Base-by-base conservation (phyloP, 2,797 vertebrate species). In the Lepilemur septentrionalis region DNA sequence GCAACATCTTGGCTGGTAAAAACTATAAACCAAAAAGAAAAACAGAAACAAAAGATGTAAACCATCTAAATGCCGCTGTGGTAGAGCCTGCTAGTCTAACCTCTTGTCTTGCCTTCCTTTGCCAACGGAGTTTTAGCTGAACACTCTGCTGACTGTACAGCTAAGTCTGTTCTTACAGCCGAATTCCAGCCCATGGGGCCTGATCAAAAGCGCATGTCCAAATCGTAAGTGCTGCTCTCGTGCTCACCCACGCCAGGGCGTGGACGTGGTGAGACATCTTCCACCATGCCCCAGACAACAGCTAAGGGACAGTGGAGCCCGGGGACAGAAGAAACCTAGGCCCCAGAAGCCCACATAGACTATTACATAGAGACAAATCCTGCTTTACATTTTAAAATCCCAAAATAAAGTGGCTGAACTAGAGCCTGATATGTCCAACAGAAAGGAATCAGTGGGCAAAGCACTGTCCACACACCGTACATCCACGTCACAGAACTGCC, bases 381-480 rank as follows among this genome's bases (percentile, higher is more conserved):
- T 57, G 57, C 12, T 72, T 43, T 81, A 63, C 6, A 50, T 32
- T 70, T 85, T 10, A 61, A 65, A 55, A 38, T 32, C 18, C 67
- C 48, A 12, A 48, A 63, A 38, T 3, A 23, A 28, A 80, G 46
- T 17, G 52, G 8, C 57, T 63, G 63, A 65, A 9, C 32, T n/a
- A 18, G 14, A n/a, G 43, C 23, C 48, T 18, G 4, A 11, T 0
- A 43, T 1, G 7, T 0, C 4, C 63, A 69, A 13, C 0, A 30
- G 0, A 20, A 15, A 59, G 63, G n/a, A 35, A 17, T 14, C 35
- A 12, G 50, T 1, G 17, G 18, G 80, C 35, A 70, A 32, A 86
- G 41, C 0, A 13, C 18, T 18, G 48, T 2, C 32, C 20, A 22
- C 0, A 1, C 15, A 0, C 61, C 9, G 17, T 0, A 1, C 7